Evolutionary conservation across 2,888 invertebrate genomes (phyloP), one percentile per base, ranked within the genome.

Genomic region (Hemistola chrysoprasaria): DNA sequence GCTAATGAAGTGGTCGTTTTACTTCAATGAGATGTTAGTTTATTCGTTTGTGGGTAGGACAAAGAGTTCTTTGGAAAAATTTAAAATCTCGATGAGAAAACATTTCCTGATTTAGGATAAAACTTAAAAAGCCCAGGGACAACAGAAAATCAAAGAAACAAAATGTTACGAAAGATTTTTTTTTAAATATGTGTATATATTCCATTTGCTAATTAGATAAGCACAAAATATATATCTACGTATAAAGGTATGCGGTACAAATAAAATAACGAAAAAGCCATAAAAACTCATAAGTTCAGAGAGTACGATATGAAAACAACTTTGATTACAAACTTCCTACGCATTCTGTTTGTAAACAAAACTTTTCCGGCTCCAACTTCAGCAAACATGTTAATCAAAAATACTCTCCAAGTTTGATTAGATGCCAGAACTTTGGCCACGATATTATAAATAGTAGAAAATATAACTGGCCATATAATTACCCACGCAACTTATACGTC

Each of bases 401-500:
- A 25, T 29, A 51, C 27, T 38, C 40, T 34, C 8, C 29, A 56
- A 52, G 50, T 52, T 44, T 50, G 50, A 59, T 59, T 57, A 50
- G 37, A 46, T 33, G 35, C 22, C 45, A 34, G 23, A 46, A 59
- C 51, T 46, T 60, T 58, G 34, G 26, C 40, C 43, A 47, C 50
- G 41, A 40, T 47, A 41, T 68, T 66, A 57, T 71, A 64, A 69
- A 72, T 68, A 59, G 60, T 59, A 79, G 76, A 74, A 7, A 65
- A 73, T 77, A 77, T 67, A 71, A 65, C 50, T 58, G 60, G 57
- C 66, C 53, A 64, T n/a, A n/a, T 77, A 77, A 80, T 74, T 78
- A 72, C 65, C 38, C 62, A 53, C 65, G 63, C 67, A 59, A 68
- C 54, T 59, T 51, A 48, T 7, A 35, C n/a, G n/a, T n/a, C n/a